Conservation (phyloP, 2,113 vertebrate genomes). For the Nettapus auritus region DNA sequence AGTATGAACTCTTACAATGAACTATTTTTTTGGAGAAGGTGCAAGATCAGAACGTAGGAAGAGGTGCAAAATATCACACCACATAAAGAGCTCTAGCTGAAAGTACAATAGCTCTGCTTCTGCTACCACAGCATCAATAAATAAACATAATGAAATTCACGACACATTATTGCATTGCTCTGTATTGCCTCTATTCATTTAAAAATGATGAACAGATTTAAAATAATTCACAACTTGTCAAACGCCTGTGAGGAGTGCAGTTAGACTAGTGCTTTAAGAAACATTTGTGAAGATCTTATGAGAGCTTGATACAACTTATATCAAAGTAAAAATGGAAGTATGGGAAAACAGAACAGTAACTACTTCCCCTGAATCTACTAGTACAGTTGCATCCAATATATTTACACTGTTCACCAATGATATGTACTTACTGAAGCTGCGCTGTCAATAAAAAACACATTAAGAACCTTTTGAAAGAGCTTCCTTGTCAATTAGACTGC, state of each 20-base stretch:
- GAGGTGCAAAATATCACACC: slow-evolving; percentile 6
- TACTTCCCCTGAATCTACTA: neutral
- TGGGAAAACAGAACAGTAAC: slow-evolving; percentile 2
- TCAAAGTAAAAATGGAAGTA: slow-evolving; percentile 25
- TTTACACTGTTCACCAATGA: slow-evolving; percentile 59
- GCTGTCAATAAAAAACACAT: slow-evolving; percentile 78
- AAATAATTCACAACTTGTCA: slow-evolving; percentile 71
- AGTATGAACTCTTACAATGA: neutral
- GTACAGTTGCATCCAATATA: slow-evolving; percentile 34
- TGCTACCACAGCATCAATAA: slow-evolving; percentile 65
- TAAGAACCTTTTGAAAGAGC: slow-evolving; percentile 72
- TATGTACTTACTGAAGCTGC: slow-evolving; percentile 55
- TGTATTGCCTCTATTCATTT: slow-evolving; percentile 69
- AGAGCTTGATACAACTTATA: neutral
- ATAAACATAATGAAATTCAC: slow-evolving; percentile 77
- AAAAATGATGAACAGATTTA: slow-evolving; percentile 52
- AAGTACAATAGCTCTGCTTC: slow-evolving; percentile 56
- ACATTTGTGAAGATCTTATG: neutral
- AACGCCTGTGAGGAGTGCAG: neutral
- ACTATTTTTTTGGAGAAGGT: slow-evolving; percentile 18
- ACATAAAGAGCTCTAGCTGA: slow-evolving; percentile 44
- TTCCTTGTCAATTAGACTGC: slow-evolving; percentile 75
- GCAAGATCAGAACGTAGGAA: neutral
- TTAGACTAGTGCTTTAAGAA: neutral
- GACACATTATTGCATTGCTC: slow-evolving; percentile 71